These are phyloP conservation scores for Elymnias hypermnestra DNA, from an alignment of 1,140 invertebrate genomes.

Conservation along the genomic window DNA sequence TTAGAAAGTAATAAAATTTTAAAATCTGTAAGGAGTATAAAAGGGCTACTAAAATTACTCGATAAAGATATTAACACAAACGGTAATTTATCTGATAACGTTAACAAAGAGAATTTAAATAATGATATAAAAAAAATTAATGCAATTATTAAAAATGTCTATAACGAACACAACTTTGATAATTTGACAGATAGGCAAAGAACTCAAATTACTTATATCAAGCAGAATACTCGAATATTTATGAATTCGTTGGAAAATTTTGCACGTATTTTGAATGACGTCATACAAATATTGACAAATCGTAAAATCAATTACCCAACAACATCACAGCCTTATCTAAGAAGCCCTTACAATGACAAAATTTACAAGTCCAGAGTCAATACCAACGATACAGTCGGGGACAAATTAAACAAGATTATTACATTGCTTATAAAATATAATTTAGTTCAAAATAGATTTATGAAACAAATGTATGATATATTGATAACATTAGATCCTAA, in stretches of 20 bases:
- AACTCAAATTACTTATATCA: constrained; percentile 46
- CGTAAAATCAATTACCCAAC: constrained; percentile 1
- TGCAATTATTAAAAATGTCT: constrained; percentile 32
- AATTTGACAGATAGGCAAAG: constrained; percentile 29
- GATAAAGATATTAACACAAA: constrained; percentile 18
- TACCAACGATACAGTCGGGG: constrained; percentile 9
- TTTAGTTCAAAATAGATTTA: constrained; percentile 47
- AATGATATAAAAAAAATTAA: constrained; percentile 39
- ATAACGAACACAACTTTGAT: constrained; percentile 10
- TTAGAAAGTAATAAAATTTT: constrained; percentile 40
- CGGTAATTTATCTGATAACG: not conserved
- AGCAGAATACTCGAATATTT: constrained; percentile 42
- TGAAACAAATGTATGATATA: constrained; percentile 43
- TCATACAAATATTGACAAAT: constrained; percentile 34
- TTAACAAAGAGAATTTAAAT: constrained; percentile 14
- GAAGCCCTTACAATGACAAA: constrained; percentile 8
- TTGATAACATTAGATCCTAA: constrained; percentile 32
- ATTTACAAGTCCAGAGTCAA: constrained; percentile 1
- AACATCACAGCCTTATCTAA: constrained; percentile 8
- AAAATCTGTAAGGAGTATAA: constrained; percentile 43
- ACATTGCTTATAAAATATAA: constrained; percentile 41
- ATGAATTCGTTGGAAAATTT: constrained; percentile 48
- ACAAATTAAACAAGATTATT: constrained; percentile 37
- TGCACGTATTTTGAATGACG: constrained; percentile 39
- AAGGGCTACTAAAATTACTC: constrained; percentile 42